phyloP scores from a whole-genome alignment of 1,140 invertebrate genomes.

The Anagrus nilaparvatae region DNA sequence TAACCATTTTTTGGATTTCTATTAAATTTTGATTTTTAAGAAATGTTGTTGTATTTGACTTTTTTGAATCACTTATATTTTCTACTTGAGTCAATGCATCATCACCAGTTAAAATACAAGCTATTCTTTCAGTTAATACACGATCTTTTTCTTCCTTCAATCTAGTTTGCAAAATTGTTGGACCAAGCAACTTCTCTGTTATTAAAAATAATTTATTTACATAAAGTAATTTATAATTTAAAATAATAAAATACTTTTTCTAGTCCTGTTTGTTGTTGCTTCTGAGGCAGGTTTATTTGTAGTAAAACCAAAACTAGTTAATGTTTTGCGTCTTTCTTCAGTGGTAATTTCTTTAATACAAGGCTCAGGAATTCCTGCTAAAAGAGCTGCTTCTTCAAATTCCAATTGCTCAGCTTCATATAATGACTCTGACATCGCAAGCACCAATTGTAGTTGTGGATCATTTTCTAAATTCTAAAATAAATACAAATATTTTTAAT shows the following conservation, averaged over 20 bases:
- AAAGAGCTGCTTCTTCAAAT: slow-evolving; percentile 27
- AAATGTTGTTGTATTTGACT: slow-evolving; percentile 11
- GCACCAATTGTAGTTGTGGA: slow-evolving; percentile 37
- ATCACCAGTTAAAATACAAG: slow-evolving; percentile 34
- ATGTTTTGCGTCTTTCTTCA: slow-evolving; percentile 24
- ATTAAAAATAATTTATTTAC: slow-evolving; percentile 11
- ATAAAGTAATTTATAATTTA: neutral
- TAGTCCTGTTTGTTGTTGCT: slow-evolving; percentile 14
- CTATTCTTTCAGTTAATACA: slow-evolving; percentile 42
- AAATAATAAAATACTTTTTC: slow-evolving; percentile 25
- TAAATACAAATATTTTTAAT: slow-evolving; percentile 7
- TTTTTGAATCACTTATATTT: slow-evolving; percentile 4
- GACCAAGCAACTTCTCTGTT: slow-evolving; percentile 21
- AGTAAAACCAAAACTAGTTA: slow-evolving; percentile 35
- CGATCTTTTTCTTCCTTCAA: slow-evolving; percentile 36
- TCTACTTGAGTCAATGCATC: slow-evolving; percentile 26
- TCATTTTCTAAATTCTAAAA: slow-evolving; percentile 28
- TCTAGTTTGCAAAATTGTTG: slow-evolving; percentile 34
- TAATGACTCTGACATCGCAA: slow-evolving; percentile 42
- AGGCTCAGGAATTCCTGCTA: slow-evolving; percentile 19
- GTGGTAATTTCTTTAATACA: slow-evolving; percentile 18
- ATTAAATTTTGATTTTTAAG: slow-evolving; percentile 23
- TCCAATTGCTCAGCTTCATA: slow-evolving; percentile 36
- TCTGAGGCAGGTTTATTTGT: slow-evolving; percentile 25
- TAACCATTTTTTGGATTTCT: slow-evolving; percentile 19